Conservation (phyloP, 2,113 vertebrate genomes). For the Pampusana beccarii region DNA sequence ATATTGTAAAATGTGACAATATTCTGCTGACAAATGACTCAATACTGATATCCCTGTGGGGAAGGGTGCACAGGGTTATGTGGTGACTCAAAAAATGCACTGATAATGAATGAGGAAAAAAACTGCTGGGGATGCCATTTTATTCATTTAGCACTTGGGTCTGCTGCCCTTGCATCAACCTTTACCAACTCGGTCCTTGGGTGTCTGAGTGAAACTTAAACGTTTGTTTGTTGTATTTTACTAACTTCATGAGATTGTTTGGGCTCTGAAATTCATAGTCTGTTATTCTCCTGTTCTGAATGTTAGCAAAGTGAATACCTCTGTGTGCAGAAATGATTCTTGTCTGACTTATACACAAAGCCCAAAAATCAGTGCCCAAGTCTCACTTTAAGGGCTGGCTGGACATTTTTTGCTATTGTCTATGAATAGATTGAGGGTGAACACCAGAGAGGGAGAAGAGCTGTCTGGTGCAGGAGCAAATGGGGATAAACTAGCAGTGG, state of each 20-base stretch:
- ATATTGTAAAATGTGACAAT: constrained; percentile 59
- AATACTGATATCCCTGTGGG: not conserved
- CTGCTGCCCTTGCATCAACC: not conserved
- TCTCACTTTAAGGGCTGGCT: not conserved
- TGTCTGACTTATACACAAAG: not conserved
- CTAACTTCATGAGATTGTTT: not conserved
- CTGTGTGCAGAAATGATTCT: not conserved
- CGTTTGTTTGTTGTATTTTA: not conserved
- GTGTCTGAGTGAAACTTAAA: not conserved
- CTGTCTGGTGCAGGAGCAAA: not conserved
- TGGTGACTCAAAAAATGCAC: not conserved
- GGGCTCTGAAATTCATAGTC: not conserved
- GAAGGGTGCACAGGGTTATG: not conserved
- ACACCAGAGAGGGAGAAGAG: not conserved
- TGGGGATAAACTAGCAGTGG: not conserved
- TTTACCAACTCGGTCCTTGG: fast-evolving
- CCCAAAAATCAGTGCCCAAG: not conserved
- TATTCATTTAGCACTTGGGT: not conserved
- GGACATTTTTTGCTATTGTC: not conserved
- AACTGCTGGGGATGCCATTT: constrained; percentile 1
- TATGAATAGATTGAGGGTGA: not conserved
- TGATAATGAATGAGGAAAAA: constrained; percentile 1
- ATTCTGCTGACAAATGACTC: constrained; percentile 27
- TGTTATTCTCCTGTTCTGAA: not conserved
- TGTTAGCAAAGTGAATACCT: not conserved